Evolutionary conservation across 2,113 vertebrate species (phyloP), one percentile per base, ranked within the genome.

Genomic region (Scopus umbretta): DNA sequence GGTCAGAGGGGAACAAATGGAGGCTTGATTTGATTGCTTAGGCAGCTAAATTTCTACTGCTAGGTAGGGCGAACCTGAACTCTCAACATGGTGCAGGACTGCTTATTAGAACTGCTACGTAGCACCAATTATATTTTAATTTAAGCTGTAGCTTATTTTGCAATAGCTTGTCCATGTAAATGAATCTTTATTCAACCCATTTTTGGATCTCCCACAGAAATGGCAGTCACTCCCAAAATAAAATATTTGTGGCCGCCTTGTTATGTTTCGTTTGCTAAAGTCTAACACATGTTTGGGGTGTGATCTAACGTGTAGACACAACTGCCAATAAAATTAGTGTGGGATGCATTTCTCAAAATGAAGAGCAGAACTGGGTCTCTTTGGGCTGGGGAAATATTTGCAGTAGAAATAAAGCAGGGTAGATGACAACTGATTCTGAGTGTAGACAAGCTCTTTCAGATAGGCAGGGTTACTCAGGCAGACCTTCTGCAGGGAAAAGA

Each of bases 271-370:
- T 30, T 74, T 63, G 29, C 55, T 62, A 40, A 85, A 68, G 30
- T 16, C 19, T 36, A 74, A 32, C 0, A 0, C 10, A 12, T 0
- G 0, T 86, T 43, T 63, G 10, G 11, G 32, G 6, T 63, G 17
- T 30, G 23, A 62, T 34, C 23, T 62, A 62, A 29, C 0, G 1
- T 29, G 25, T 26, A 68, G 61, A 21, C 19, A 55, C 8, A 80
- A 38, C 26, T 62, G 27, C 10, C 10, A 30, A 50, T n/a, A 23
- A 74, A 68, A 74, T 43, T 43, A 5, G 4, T 9, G 42, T 68
- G 49, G 61, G 55, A n/a, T 40, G 19, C 16, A 8, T 68, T 63
- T 68, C 55, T 68, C 27, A 50, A 43, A 73, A 42, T 14, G 16
- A 72, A 66, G 21, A 72, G 34, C 20, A 83, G 50, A 66, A 61